Conservation (phyloP, 2,888 invertebrate species). For the Deilephila porcellus region DNA sequence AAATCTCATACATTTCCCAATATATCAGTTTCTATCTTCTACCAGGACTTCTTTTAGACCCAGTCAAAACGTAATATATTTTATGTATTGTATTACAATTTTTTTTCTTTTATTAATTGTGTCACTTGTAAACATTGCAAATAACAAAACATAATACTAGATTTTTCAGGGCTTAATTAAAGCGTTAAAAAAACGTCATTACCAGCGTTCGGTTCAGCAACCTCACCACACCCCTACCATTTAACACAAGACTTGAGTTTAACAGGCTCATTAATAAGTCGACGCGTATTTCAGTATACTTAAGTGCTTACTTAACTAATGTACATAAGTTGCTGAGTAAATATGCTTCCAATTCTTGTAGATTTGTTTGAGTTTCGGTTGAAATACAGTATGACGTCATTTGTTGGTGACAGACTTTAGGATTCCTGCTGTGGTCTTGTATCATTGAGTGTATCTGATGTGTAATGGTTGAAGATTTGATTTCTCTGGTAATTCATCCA, state of each 20-base stretch:
- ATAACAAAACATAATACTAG: no score
- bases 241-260: conserved; percentile 31
- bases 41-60: no score
- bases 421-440: no score
- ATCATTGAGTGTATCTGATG: no score
- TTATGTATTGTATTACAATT: no score
- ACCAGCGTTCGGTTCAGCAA: neutral
- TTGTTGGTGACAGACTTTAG: neutral
- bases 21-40: no score
- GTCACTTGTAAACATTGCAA: no score
- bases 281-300: conserved; percentile 21
- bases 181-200: conserved; percentile 3
- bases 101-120: no score
- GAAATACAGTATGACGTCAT: neutral
- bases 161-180: neutral
- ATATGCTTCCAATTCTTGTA: neutral
- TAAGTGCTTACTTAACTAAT: neutral
- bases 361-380: neutral
- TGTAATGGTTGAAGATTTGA: no score
- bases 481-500: no score
- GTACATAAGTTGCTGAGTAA: neutral
- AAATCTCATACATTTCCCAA: no score
- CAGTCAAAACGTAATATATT: no score
- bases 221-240: neutral
- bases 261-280: conserved; percentile 45